Base-by-base conservation (phyloP, 2,113 vertebrate genomes). In the Mustelus asterias region DNA sequence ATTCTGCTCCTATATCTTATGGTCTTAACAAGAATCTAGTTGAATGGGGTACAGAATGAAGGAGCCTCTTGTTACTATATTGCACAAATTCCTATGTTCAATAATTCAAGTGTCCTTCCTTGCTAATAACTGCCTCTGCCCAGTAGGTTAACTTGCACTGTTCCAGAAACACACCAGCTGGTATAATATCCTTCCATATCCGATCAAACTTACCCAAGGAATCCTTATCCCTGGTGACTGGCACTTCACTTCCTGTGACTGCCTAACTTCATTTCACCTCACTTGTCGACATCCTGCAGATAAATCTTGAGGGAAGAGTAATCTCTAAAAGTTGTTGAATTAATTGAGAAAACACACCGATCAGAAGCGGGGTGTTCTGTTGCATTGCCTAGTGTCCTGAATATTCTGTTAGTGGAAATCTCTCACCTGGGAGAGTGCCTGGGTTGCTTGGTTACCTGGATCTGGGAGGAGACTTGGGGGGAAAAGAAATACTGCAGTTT, bases 371-470 rank as follows among this genome's bases (percentile, higher is more conserved):
- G 16, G 16, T 0, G 37, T 10, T 29, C 70, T 72, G 72, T 76
- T 29, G 16, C 16, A 44, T 22, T 44, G 37, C 16, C 7, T 44
- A 18, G 37, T 20, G 1, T 83, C 80, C 80, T 44, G 1, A 4
- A 20, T 41, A 89, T 24, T 26, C 48, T 89, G 54, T 29, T 60
- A 54, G 48, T 33, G 54, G 24, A 48, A 29, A 60, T 29, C 3
- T 54, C 58, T 90, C 24, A 54, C 48, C 88, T 60, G 88, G 54
- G 54, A 90, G 88, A 90, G 10, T 63, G 88, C 3, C 54, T 90
- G 88, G 41, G 37, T 90, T 90, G 44, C 88, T 60, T 90, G 22
- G 88, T 90, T 54, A 90, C 88, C 26, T 90, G 88, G n/a, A 58
- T 13, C 88, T 60, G 88, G 88, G 88, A 90, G 26, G 44, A 54